Evolutionary conservation across 2,888 invertebrate genomes (phyloP).

Genomic region (Orthonevra nobilis): DNA sequence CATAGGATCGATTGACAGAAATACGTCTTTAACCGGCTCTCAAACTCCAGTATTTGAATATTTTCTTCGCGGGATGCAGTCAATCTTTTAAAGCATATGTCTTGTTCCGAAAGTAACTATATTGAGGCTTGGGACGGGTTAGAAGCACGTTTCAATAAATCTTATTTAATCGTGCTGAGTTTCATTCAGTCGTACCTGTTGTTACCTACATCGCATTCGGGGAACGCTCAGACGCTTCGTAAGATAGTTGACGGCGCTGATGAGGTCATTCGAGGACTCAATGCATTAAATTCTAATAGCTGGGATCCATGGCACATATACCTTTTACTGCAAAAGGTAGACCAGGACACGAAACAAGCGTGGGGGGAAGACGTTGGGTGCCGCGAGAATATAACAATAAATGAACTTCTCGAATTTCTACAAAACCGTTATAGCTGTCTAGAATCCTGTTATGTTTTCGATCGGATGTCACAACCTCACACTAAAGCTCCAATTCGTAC

Average conservation of each 20-base stretch:
- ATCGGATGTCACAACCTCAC: not conserved
- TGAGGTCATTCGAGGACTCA: not conserved
- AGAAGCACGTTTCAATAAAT: constrained; percentile 51
- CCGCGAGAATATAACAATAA: not conserved
- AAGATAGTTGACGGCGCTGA: constrained; percentile 20
- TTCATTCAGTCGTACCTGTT: constrained; percentile 49
- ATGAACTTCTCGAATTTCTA: not conserved
- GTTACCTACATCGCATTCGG: constrained; percentile 6
- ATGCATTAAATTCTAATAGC: not conserved
- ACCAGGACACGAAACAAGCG: constrained; percentile 28
- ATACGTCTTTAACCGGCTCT: constrained; percentile 29
- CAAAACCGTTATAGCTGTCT: not conserved
- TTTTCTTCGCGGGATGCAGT: constrained; percentile 42
- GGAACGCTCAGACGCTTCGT: not conserved
- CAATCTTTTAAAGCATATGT: constrained; percentile 48
- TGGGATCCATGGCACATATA: constrained; percentile 29
- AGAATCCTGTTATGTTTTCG: not conserved
- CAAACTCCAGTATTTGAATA: constrained; percentile 58
- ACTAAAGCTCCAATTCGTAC: constrained; percentile 3
- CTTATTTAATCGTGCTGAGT: constrained; percentile 43
- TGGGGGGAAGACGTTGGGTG: constrained; percentile 12
- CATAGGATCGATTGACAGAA: constrained; percentile 44
- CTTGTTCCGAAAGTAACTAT: constrained; percentile 42
- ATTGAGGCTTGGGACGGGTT: constrained; percentile 45
- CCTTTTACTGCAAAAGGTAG: constrained; percentile 19